Evolutionary conservation across 2,888 invertebrate species (phyloP), one percentile per base, ranked within the genome.

Genomic region (Poecilus cupreus): DNA sequence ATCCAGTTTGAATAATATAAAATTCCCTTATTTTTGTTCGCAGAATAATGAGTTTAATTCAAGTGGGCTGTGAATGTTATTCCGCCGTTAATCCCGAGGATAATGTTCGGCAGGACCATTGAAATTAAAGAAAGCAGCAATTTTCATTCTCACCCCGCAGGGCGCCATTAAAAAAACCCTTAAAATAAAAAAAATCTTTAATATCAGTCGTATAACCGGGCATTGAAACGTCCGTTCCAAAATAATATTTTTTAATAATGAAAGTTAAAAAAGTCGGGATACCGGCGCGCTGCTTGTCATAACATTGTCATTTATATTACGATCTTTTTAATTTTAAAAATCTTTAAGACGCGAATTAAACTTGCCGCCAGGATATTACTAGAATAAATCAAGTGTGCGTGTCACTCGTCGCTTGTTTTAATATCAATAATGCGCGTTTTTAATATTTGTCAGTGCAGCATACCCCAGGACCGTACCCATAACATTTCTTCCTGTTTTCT

Each of bases 251-350:
- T 87, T 87, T 87, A 87, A 87, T 87, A 87, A 87, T 86, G 87
- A 85, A 87, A 87, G 85, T 87, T 86, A 86, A 86, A 86, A 87
- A 86, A 84, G 86, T 86, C 84, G 83, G 84, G 82, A 24, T 64
- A 46, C 32, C 43, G 26, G 70, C 26, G 70, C 26, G 68, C 70
- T 49, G 60, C 82, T 86, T 86, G 87, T 87, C 87, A 87, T 87
- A 87, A 87, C 87, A 87, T 85, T 87, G 87, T 88, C 88, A 87
- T 87, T 88, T 88, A 88, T 88, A 88, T 87, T 86, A 87, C 87
- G 85, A 86, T 87, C 87, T 86, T 87, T 88, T 88, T 87, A 87
- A 87, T 87, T 88, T 88, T 86, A 85, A 86, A 87, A 87, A 87
- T 87, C 87, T 86, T 87, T 87, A 87, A 87, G 86, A 85, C 84